Conservation (phyloP, 2,888 invertebrate species). For the Nemurella pictetii region DNA sequence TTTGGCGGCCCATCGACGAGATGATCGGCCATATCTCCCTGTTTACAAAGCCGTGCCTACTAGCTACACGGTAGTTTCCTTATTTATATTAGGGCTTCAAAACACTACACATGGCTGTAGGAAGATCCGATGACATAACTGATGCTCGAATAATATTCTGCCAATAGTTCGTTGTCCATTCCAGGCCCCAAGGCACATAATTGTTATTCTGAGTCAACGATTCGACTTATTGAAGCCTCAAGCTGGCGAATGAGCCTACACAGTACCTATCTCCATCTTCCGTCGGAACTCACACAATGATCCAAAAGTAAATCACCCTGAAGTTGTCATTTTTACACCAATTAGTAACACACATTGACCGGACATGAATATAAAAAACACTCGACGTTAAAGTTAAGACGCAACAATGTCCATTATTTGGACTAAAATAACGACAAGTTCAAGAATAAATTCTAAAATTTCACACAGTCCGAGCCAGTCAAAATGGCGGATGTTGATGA, state of each 20-base stretch:
- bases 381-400: slow-evolving; percentile 45
- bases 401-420: slow-evolving; percentile 49
- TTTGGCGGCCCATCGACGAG: slow-evolving; percentile 93
- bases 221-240: slow-evolving; percentile 78
- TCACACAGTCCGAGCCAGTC: slow-evolving; percentile 77
- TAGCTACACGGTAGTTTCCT: slow-evolving; percentile 46
- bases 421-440: slow-evolving; percentile 62
- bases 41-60: slow-evolving; percentile 61
- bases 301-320: slow-evolving; percentile 49
- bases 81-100: slow-evolving; percentile 52
- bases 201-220: slow-evolving; percentile 71
- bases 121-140: slow-evolving; percentile 49
- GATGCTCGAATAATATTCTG: slow-evolving; percentile 53
- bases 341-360: slow-evolving; percentile 53
- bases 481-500: slow-evolving; percentile 96
- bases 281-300: slow-evolving; percentile 73
- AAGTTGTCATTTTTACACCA: slow-evolving; percentile 46
- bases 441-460: slow-evolving; percentile 72
- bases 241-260: slow-evolving; percentile 53
- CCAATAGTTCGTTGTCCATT: slow-evolving; percentile 69
- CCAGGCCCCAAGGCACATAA: slow-evolving; percentile 78
- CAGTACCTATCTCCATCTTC: slow-evolving; percentile 73
- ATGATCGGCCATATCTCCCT: slow-evolving; percentile 86
- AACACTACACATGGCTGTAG: slow-evolving; percentile 54
- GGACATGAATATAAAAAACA: slow-evolving; percentile 44